These are phyloP conservation scores for Lithophane socia DNA, from an alignment of 2,888 invertebrate genomes.

Conservation along the genomic window DNA sequence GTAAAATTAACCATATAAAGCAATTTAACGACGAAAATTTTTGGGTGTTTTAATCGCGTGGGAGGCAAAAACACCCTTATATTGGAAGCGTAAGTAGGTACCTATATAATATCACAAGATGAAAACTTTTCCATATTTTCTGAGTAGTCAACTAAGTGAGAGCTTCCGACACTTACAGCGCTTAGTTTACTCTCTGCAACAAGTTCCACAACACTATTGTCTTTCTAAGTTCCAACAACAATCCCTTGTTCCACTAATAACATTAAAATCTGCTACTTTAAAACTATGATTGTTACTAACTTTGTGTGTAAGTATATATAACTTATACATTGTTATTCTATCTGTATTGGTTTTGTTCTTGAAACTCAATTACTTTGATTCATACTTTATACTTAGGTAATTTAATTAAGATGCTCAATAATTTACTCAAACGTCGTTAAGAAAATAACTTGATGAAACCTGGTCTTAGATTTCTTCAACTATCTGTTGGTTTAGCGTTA, in stretches of 20 bases:
- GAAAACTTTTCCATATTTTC: conserved; percentile 22
- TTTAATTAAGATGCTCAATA: conserved; percentile 19
- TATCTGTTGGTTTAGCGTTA: neutral
- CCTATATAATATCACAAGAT: neutral
- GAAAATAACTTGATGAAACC: conserved; percentile 7
- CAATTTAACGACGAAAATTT: neutral
- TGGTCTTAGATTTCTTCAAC: neutral
- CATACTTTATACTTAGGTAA: neutral
- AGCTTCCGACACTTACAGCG: conserved; percentile 21
- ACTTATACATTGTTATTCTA: conserved; percentile 18
- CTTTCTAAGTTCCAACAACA: conserved; percentile 21
- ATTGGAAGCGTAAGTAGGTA: neutral
- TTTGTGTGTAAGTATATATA: conserved; percentile 10
- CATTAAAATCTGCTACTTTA: conserved; percentile 37
- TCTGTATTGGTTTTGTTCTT: conserved; percentile 6
- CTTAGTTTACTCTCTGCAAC: conserved; percentile 12
- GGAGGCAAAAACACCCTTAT: too few species aligned
- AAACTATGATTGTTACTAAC: conserved; percentile 34
- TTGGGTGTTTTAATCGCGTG: too few species aligned
- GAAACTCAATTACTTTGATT: conserved; percentile 30
- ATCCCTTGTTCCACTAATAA: conserved; percentile 34
- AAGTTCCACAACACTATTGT: conserved; percentile 13
- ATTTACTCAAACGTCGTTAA: neutral
- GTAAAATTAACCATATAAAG: neutral
- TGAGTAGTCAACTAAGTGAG: conserved; percentile 6